Evolutionary conservation across 2,888 invertebrate species (phyloP).

Genomic region (Cephus sareptanus): DNA sequence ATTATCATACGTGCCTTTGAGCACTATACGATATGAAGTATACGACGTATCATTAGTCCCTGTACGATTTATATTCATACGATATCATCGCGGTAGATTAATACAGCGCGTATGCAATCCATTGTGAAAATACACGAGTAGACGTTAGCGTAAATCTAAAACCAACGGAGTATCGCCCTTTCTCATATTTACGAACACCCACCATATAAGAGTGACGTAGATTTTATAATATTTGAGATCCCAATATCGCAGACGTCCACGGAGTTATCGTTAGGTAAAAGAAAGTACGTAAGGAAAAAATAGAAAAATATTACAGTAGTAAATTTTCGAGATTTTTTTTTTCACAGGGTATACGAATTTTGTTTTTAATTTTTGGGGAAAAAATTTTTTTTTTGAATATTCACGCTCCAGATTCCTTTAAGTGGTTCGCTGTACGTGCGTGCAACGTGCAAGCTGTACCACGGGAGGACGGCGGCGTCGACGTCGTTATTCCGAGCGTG

Average conservation of each 20-base stretch:
- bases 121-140: background rate
- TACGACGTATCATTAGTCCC: background rate
- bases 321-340: background rate
- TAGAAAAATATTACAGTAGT: background rate
- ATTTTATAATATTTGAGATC: background rate
- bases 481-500: constrained; percentile 9
- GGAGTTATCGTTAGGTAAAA: background rate
- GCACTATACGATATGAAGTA: no score
- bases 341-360: background rate
- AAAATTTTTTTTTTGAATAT: background rate
- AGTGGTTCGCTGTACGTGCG: background rate
- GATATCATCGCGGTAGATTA: background rate
- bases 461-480: constrained; percentile 2
- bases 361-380: background rate
- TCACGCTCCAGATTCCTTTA: background rate
- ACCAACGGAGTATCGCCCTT: no score
- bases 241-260: no score
- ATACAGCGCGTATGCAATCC: background rate
- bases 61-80: background rate
- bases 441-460: background rate
- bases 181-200: no score
- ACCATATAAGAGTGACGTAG: background rate
- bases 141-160: background rate
- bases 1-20: background rate
- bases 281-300: background rate